These are phyloP conservation scores for Macroglossus sobrinus DNA, from an alignment of 2,113 vertebrate species.

Conservation along the genomic window DNA sequence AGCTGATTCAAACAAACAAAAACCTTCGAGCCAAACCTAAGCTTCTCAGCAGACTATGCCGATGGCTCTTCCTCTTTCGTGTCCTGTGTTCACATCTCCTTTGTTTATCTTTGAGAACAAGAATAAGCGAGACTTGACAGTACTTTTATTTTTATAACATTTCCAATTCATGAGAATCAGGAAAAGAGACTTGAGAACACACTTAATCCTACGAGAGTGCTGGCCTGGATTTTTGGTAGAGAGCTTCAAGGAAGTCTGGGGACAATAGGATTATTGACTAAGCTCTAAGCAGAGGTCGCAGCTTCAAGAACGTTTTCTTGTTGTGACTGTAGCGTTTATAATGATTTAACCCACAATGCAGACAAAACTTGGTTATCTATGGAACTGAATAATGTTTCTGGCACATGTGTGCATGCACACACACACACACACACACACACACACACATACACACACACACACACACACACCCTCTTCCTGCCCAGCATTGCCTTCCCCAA, in stretches of 20 bases:
- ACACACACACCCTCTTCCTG: accelerated
- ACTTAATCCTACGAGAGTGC: background rate
- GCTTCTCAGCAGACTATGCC: background rate
- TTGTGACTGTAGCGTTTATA: background rate
- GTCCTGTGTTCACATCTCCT: background rate
- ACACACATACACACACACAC: background rate
- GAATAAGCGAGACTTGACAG: background rate
- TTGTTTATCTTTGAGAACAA: background rate
- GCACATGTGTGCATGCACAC: background rate
- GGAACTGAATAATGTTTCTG: background rate
- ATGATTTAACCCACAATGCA: background rate
- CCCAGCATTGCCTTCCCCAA: background rate
- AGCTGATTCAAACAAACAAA: background rate
- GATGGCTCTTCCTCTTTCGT: background rate
- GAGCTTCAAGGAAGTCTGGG: background rate
- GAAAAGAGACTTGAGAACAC: background rate
- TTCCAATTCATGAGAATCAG: slow-evolving; percentile 13
- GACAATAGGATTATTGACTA: background rate
- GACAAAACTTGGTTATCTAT: background rate
- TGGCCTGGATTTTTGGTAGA: background rate
- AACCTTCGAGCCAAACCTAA: background rate
- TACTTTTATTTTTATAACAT: slow-evolving; percentile 47
- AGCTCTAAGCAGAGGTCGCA: background rate
- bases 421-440: background rate
- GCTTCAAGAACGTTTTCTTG: background rate